Percentiles rank a stretch among this genome's conserved stretches.
Conservation (phyloP, 1,140 invertebrate genomes). For the Plodia interpunctella region DNA sequence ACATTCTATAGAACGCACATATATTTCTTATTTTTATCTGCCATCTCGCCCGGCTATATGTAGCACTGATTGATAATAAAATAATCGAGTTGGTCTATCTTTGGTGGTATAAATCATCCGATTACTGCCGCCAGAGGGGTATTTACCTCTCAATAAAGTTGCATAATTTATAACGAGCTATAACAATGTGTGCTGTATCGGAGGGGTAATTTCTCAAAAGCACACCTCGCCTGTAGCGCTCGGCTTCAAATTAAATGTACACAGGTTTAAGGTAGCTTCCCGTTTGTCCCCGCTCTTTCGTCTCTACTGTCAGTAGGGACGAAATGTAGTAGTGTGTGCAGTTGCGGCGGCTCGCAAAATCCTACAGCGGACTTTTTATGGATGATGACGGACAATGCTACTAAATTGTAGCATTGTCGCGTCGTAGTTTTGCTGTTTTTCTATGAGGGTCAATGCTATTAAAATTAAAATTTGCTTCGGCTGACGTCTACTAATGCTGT, state of each 20-base stretch:
- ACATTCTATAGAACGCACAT: background rate
- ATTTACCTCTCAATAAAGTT: constrained; percentile 43
- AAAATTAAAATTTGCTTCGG: no score
- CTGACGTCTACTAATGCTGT: no score
- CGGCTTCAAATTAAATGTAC: constrained; percentile 46
- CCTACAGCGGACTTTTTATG: no score
- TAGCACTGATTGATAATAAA: constrained; percentile 11
- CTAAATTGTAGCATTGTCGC: no score
- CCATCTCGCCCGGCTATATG: background rate
- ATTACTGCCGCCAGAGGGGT: constrained; percentile 28
- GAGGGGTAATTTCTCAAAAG: constrained; percentile 56
- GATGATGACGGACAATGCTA: no score
- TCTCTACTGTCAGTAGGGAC: no score
- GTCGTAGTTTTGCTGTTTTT: no score
- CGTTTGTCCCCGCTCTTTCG: no score
- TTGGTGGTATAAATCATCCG: constrained; percentile 30
- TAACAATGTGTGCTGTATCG: constrained; percentile 56
- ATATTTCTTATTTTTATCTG: background rate
- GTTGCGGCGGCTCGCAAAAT: no score
- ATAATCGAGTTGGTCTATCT: constrained; percentile 10
- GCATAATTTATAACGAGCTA: constrained; percentile 50
- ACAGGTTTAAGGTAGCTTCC: background rate
- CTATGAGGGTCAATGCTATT: no score
- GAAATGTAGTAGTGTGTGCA: no score
- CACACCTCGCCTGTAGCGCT: constrained; percentile 47